Conservation (phyloP, 2,113 vertebrate species). For the Rhynchomys soricoides region DNA sequence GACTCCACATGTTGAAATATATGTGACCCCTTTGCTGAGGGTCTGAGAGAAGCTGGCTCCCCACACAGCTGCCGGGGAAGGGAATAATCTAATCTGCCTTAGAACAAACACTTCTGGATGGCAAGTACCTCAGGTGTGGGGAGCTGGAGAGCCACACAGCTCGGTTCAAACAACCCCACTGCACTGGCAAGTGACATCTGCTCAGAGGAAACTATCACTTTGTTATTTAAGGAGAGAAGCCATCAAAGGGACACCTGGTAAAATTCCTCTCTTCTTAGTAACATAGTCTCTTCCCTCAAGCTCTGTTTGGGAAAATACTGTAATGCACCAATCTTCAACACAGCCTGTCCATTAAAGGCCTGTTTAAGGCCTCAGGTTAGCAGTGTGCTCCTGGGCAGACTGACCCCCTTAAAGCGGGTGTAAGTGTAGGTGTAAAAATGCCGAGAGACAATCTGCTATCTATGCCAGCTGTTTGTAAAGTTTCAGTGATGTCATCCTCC, state of each 20-base stretch:
- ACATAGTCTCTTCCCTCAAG: neutral
- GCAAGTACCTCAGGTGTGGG: neutral
- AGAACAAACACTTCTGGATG: neutral
- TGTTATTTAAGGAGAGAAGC: neutral
- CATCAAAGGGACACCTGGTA: neutral
- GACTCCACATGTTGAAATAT: neutral
- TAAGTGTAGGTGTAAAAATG: neutral
- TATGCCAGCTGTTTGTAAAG: neutral
- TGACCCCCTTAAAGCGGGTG: neutral
- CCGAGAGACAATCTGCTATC: neutral
- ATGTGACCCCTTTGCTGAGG: slow-evolving; percentile 42
- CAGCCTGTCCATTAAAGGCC: no score
- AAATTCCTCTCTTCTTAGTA: neutral
- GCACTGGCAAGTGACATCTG: neutral
- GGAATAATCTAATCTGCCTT: neutral
- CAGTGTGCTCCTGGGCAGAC: neutral
- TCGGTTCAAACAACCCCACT: neutral
- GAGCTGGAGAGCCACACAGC: neutral
- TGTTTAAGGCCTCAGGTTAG: neutral
- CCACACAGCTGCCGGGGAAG: neutral
- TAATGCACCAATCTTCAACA: neutral
- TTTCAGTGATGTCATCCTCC: neutral
- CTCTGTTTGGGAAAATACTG: neutral
- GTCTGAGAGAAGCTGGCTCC: neutral
- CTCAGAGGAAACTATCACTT: neutral